Evolutionary conservation across 2,888 invertebrate species (phyloP).

Genomic region (Drosophila mettleri): DNA sequence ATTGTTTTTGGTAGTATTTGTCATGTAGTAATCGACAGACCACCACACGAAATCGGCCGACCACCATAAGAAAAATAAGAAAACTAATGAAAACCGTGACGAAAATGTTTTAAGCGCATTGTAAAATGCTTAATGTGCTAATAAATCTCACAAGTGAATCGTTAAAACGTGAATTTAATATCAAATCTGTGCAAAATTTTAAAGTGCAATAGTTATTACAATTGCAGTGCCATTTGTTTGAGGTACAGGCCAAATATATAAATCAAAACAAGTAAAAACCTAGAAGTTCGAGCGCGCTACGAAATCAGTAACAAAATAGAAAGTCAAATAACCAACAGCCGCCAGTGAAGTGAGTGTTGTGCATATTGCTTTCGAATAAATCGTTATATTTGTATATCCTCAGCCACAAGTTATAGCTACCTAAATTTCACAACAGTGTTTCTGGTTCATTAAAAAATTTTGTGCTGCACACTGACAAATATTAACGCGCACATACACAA

Average conservation of each 20-base stretch:
- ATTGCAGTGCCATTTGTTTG: constrained; percentile 34
- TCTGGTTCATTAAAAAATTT: constrained; percentile 27
- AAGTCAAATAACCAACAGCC: constrained; percentile 76
- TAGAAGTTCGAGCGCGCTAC: constrained; percentile 46
- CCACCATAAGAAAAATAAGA: constrained; percentile 57
- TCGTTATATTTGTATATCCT: constrained; percentile 21
- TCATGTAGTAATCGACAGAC: constrained; percentile 20
- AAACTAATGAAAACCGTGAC: constrained; percentile 57
- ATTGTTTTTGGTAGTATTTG: constrained; percentile 12
- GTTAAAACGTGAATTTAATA: constrained; percentile 59
- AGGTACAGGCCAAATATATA: constrained; percentile 35
- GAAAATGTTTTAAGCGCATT: constrained; percentile 70
- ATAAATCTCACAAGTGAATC: constrained; percentile 53
- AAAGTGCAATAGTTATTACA: constrained; percentile 68
- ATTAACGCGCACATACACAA: constrained; percentile 19
- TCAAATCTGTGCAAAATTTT: constrained; percentile 66
- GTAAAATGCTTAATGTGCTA: constrained; percentile 66
- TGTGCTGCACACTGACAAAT: constrained; percentile 42
- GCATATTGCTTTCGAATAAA: constrained; percentile 50
- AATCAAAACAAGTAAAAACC: constrained; percentile 71
- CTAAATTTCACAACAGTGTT: constrained; percentile 22
- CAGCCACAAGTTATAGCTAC: constrained; percentile 13
- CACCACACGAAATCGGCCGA: constrained; percentile 39
- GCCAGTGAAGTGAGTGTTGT: constrained; percentile 81
- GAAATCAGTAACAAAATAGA: constrained; percentile 65